Percentiles rank a stretch among this genome's conserved stretches.
phyloP scores from a whole-genome alignment of 2,888 invertebrate genomes.

The Trileptium ribeirensis region DNA sequence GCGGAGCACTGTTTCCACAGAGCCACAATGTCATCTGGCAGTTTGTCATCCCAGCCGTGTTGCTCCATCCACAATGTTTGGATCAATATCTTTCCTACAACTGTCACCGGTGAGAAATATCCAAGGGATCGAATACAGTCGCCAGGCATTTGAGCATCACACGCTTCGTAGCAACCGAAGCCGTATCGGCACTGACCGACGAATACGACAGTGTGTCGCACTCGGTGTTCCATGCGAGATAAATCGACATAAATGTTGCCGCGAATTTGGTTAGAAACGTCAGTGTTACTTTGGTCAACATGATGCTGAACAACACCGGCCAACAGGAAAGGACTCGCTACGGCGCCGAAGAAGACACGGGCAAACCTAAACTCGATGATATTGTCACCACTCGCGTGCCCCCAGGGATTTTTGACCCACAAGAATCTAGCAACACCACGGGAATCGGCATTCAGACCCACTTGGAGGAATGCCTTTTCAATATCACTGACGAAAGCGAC shows the following conservation, averaged over 20 bases:
- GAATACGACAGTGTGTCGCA: no score
- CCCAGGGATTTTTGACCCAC: conserved; percentile 25
- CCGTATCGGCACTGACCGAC: no score
- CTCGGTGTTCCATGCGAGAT: no score
- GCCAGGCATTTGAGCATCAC: no score
- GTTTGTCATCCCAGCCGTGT: neutral
- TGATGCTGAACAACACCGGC: conserved; percentile 3
- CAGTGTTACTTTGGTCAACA: neutral
- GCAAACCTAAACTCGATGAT: conserved; percentile 23
- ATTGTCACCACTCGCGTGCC: conserved; percentile 14
- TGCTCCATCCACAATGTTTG: neutral
- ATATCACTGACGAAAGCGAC: conserved; percentile 24
- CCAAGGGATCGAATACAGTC: neutral
- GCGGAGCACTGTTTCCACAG: neutral
- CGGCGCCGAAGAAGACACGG: conserved; percentile 30
- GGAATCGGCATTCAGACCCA: conserved; percentile 18
- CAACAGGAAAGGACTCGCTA: conserved; percentile 26
- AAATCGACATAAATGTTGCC: conserved; percentile 34
- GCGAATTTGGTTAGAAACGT: neutral
- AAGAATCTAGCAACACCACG: conserved; percentile 28
- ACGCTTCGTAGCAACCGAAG: neutral
- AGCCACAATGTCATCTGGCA: neutral
- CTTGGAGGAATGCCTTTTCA: conserved; percentile 17
- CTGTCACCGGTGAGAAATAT: neutral
- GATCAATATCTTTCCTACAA: neutral